phyloP scores from a whole-genome alignment of 2,888 invertebrate species.

The Drosophila putrida region DNA sequence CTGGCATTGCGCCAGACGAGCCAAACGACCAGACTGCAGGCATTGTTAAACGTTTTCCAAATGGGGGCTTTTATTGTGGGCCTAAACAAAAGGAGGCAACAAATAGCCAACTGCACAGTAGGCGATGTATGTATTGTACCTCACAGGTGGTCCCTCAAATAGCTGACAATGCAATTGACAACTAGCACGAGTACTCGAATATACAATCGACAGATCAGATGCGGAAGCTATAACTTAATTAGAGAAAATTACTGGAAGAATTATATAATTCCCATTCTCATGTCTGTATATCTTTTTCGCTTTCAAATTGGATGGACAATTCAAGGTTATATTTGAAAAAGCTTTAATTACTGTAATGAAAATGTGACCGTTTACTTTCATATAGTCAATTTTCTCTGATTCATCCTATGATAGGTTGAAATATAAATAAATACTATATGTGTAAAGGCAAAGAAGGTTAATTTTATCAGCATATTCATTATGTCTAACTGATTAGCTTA shows the following conservation, averaged over 20 bases:
- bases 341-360: no score
- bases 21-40: constrained; percentile 13
- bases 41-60: constrained; percentile 69
- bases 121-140: constrained; percentile 28
- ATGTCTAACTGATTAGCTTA: background rate
- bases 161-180: constrained; percentile 51
- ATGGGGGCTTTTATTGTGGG: constrained; percentile 53
- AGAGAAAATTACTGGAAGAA: background rate
- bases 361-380: no score
- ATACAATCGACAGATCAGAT: background rate
- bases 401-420: background rate
- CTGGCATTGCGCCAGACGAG: constrained; percentile 61
- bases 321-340: background rate
- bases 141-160: constrained; percentile 46
- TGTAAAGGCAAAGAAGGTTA: no score
- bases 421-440: background rate
- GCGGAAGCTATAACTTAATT: constrained; percentile 16
- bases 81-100: constrained; percentile 55
- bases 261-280: background rate
- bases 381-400: background rate
- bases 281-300: background rate
- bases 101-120: constrained; percentile 40
- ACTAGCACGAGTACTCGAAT: constrained; percentile 3
- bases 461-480: background rate
- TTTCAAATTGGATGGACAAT: background rate